These are phyloP conservation scores for Noctua pronuba DNA, from an alignment of 2,888 invertebrate genomes.

Conservation along the genomic window DNA sequence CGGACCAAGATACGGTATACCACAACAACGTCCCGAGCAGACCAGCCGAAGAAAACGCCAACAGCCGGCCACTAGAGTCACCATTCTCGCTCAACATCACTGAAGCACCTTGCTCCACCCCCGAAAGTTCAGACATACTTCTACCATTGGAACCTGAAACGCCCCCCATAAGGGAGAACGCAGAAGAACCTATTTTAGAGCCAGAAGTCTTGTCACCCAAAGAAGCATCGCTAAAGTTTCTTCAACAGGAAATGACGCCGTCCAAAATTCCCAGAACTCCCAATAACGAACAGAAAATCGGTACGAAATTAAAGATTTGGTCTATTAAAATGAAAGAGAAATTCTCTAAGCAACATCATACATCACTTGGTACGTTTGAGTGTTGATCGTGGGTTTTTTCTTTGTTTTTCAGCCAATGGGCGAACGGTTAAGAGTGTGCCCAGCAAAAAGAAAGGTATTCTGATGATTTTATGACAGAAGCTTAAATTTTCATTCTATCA, in stretches of 20 bases:
- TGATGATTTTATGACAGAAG: slow-evolving; percentile 43
- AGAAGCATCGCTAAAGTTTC: slow-evolving; percentile 40
- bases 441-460: slow-evolving; percentile 82
- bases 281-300: slow-evolving; percentile 77
- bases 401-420: slow-evolving; percentile 81
- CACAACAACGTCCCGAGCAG: slow-evolving; percentile 58
- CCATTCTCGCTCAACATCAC: slow-evolving; percentile 45
- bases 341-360: slow-evolving; percentile 65
- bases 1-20: slow-evolving; percentile 75
- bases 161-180: slow-evolving; percentile 7
- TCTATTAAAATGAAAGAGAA: slow-evolving; percentile 70
- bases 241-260: slow-evolving; percentile 45
- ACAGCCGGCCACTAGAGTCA: slow-evolving; percentile 15
- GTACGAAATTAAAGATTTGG: slow-evolving; percentile 78
- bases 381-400: slow-evolving; percentile 52
- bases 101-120: slow-evolving; percentile 55
- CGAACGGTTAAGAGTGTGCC: slow-evolving; percentile 76
- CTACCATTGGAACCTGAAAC: slow-evolving; percentile 12
- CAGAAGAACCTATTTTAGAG: slow-evolving; percentile 13
- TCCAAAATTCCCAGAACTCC: slow-evolving; percentile 69
- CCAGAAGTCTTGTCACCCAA: slow-evolving; percentile 28
- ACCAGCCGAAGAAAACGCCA: slow-evolving; percentile 24
- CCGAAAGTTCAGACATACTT: slow-evolving; percentile 44
- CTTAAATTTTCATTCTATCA: slow-evolving; percentile 36
- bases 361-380: slow-evolving; percentile 53